Evolutionary conservation across 2,888 invertebrate species (phyloP).

Genomic region (Xylota segnis): DNA sequence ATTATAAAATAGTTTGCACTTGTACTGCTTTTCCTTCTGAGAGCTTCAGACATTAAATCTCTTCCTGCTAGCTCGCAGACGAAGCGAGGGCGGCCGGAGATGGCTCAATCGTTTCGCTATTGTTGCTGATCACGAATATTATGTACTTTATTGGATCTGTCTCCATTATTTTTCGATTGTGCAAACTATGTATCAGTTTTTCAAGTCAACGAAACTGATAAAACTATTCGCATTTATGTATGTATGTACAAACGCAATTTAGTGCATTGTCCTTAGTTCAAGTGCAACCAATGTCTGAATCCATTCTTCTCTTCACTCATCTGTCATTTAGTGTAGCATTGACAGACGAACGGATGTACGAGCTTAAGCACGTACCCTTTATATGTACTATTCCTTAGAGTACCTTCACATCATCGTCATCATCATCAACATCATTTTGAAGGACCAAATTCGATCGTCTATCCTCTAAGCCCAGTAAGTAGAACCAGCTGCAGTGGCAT

Average conservation of each 20-base stretch:
- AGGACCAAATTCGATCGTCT: conserved; percentile 5
- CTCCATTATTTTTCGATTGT: too few species aligned
- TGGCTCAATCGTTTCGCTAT: too few species aligned
- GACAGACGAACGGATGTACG: conserved; percentile 10
- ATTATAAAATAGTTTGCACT: too few species aligned
- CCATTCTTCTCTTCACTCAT: conserved; percentile 1
- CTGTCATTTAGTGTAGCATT: conserved; percentile 18
- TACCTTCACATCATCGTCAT: conserved; percentile 4
- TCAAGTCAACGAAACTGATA: too few species aligned
- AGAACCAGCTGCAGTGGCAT: conserved; percentile 5
- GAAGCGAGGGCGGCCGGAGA: too few species aligned
- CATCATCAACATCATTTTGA: conserved; percentile 30
- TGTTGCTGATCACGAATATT: too few species aligned
- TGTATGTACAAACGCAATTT: not conserved
- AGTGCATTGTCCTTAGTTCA: not conserved
- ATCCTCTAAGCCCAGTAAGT: conserved; percentile 6
- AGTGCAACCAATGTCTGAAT: not conserved
- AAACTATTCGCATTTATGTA: too few species aligned
- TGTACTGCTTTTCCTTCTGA: too few species aligned
- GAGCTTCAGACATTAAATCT: too few species aligned
- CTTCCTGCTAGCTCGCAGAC: too few species aligned
- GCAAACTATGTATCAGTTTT: too few species aligned
- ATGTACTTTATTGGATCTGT: too few species aligned
- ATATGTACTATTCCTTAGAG: not conserved
- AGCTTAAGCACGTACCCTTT: conserved; percentile 42